Evolutionary conservation across 2,888 invertebrate species (phyloP).

Genomic region (Xiphydria camelus): DNA sequence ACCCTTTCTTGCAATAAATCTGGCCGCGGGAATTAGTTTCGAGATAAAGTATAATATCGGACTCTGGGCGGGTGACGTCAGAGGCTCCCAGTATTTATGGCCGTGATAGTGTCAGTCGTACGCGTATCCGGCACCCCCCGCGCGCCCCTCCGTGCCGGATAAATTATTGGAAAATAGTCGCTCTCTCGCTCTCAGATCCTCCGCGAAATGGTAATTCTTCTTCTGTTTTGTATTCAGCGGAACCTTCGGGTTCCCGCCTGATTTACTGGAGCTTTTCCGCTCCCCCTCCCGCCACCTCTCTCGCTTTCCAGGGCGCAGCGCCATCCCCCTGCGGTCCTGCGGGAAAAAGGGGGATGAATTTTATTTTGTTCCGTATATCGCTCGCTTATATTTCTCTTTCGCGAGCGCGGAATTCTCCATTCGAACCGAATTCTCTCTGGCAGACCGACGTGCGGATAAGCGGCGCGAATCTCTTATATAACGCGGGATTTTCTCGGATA

Average conservation of each 20-base stretch:
- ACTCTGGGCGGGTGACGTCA: slow-evolving; percentile 56
- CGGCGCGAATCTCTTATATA: background rate
- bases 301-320: background rate
- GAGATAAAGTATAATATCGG: slow-evolving; percentile 59
- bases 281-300: slow-evolving; percentile 10
- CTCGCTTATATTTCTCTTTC: background rate
- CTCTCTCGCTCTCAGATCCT: slow-evolving; percentile 21
- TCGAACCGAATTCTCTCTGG: background rate
- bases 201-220: slow-evolving; percentile 30
- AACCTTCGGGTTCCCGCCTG: slow-evolving; percentile 37
- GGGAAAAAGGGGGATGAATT: background rate
- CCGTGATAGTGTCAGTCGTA: slow-evolving; percentile 57
- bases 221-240: slow-evolving; percentile 46
- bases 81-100: slow-evolving; percentile 56
- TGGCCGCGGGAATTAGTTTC: slow-evolving; percentile 58
- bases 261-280: slow-evolving; percentile 31
- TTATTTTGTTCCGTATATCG: background rate
- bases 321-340: background rate
- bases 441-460: background rate
- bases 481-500: background rate
- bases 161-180: slow-evolving; percentile 57
- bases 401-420: background rate
- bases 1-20: slow-evolving; percentile 58
- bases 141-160: slow-evolving; percentile 21
- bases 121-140: slow-evolving; percentile 31